These are phyloP conservation scores for Lycocerus yunnanus DNA, from an alignment of 2,888 invertebrate genomes.

Conservation along the genomic window DNA sequence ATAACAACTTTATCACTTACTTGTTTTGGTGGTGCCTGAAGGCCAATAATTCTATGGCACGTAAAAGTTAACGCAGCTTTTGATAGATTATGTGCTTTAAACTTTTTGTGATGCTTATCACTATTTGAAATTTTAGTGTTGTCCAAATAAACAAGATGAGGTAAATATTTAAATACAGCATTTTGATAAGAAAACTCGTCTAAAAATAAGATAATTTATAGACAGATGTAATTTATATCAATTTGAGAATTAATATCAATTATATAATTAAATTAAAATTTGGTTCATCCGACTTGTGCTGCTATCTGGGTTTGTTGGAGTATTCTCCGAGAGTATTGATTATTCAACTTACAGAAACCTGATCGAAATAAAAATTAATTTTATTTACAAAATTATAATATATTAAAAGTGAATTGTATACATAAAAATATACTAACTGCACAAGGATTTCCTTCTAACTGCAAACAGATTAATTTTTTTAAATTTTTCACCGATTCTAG, in stretches of 20 bases:
- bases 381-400: background rate
- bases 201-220: slow-evolving; percentile 39
- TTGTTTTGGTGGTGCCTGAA: slow-evolving; percentile 60
- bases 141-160: slow-evolving; percentile 60
- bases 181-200: slow-evolving; percentile 59
- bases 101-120: slow-evolving; percentile 37
- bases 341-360: background rate
- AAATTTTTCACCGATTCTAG: slow-evolving; percentile 52
- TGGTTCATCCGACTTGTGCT: background rate
- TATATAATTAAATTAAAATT: background rate
- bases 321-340: background rate
- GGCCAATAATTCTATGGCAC: slow-evolving; percentile 59
- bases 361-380: background rate
- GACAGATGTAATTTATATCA: background rate
- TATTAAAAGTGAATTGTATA: background rate
- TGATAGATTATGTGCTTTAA: slow-evolving; percentile 48
- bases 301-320: background rate
- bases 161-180: slow-evolving; percentile 52
- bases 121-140: slow-evolving; percentile 54
- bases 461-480: slow-evolving; percentile 55
- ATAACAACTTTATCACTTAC: slow-evolving; percentile 53
- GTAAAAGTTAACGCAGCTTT: slow-evolving; percentile 57
- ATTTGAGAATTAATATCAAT: background rate
- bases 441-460: slow-evolving; percentile 64
- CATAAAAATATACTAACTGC: slow-evolving; percentile 52